Evolutionary conservation across 2,113 vertebrate species (phyloP), one percentile per base, ranked within the genome.

Genomic region (Aldabrachelys gigantea): DNA sequence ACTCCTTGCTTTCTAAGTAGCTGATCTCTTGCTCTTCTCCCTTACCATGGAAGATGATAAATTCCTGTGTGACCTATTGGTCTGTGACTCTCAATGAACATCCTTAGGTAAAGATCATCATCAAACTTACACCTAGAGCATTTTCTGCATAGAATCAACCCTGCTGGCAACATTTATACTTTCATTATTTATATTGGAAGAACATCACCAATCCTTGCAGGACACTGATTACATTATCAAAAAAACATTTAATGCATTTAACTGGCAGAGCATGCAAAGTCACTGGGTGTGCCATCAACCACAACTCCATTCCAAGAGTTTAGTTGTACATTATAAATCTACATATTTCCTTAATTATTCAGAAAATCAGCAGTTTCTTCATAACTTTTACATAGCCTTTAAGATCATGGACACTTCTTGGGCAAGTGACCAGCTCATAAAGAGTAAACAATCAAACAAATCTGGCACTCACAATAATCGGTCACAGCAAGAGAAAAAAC

Each of bases 51-150:
- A 95, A 96, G 92, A 93, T 95, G 95, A 95, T 92, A 87, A 91
- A 96, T 93, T 16, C 82, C 78, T 95, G 86, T 97, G 95, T 96
- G 93, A 82, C 95, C 93, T 92, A 10, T 89, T 95, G 84, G 91
- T 91, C 95, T 96, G 89, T 89, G 65, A 95, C 84, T 89, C 79
- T 88, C 21, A 22, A 12, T 72, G 52, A 56, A 86, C 35, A 35
- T 78, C 90, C 16, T 92, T 75, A 57, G 4, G 0, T 17, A 65
- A 91, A 75, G 81, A 69, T 35, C 84, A 75, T 69, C 85, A 35
- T 2, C 4, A 31, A 88, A 89, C 75, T 76, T 44, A 44, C 6
- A 14, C 24, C 41, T 92, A 57, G 50, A 85, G 85, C 79, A 94
- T 47, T 12, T 44, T 81, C 79, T 72, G 53, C 94, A 59, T 44